Base-by-base conservation (phyloP, 2,888 invertebrate species). In the Deroplatys truncata region DNA sequence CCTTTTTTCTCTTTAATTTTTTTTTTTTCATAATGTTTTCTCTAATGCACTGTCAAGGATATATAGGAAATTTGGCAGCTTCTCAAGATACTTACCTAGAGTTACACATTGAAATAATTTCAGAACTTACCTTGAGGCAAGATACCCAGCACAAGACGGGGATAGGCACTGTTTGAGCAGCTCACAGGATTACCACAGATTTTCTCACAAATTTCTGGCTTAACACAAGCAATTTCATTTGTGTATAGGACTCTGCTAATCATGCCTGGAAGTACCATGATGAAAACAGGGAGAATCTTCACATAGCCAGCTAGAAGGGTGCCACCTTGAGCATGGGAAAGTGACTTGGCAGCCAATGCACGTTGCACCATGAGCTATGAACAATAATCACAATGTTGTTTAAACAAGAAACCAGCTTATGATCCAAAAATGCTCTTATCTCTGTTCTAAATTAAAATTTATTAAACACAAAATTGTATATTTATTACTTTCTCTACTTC, bases 81-180 rank as follows among this genome's bases (percentile, higher is more conserved):
- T 43, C 13, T 43, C 1, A 72, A 20, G 20, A 72, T 72, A 72
- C 56, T 72, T 72, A 72, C 56, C 56, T 72, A 72, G 20, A 72
- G 20, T 5, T 4, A 72, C 7, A 25, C 56, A 72, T 20, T 72
- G 56, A 16, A 20, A 20, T 25, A 0, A 72, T 72, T 1, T 82
- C 3, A 86, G n/a, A 28, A 87, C 87, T 31, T 87, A 87, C 87
- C 87, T 87, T 82, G n/a, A 16, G 87, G 87, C 56, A 87, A 3
- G 82, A 28, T 83, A 87, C 87, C 87, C 82, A 87, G 83, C 15
- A 87, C 87, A 83, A 87, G 87, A 25, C 35, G 87, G 35, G 87
- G 87, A 87, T 87, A 87, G 87, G 87, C 87, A 87, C 43, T 87
- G 87, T 87, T 87, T 82, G 87, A 87, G 43, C 87, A 87, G 83